Conservation (phyloP, 2,888 invertebrate genomes). For the Galerucella calmariensis region DNA sequence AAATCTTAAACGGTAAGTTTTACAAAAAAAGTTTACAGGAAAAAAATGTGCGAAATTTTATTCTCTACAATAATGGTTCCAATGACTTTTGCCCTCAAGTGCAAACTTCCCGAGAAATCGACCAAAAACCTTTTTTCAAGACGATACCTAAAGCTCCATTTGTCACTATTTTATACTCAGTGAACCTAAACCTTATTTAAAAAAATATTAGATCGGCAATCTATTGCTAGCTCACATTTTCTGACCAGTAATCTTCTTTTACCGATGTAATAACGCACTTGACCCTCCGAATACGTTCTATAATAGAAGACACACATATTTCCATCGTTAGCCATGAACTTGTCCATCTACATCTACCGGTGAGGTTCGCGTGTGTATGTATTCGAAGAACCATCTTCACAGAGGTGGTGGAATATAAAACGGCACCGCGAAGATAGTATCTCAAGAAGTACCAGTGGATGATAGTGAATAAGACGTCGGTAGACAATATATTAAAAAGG, state of each 20-base stretch:
- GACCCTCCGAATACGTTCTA: slow-evolving; percentile 24
- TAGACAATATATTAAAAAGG: slow-evolving; percentile 7
- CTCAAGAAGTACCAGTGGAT: slow-evolving; percentile 43
- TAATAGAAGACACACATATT: slow-evolving; percentile 6
- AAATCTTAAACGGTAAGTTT: too few species aligned
- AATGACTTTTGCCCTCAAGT: too few species aligned
- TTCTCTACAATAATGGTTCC: too few species aligned
- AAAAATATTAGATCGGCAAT: too few species aligned
- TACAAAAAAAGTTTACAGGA: too few species aligned
- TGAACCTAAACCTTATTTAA: too few species aligned
- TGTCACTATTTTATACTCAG: too few species aligned
- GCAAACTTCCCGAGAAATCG: too few species aligned
- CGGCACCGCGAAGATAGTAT: slow-evolving; percentile 37
- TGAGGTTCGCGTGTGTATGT: slow-evolving; percentile 16
- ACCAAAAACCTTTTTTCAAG: background rate
- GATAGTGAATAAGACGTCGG: slow-evolving; percentile 27
- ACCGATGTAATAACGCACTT: slow-evolving; percentile 23
- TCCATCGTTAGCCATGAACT: slow-evolving; percentile 20
- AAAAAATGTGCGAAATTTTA: too few species aligned
- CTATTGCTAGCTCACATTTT: background rate
- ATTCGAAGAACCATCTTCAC: slow-evolving; percentile 33
- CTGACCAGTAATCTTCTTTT: slow-evolving; percentile 17
- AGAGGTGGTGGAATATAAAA: slow-evolving; percentile 53
- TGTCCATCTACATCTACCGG: slow-evolving; percentile 14
- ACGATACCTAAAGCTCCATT: too few species aligned